phyloP scores from a whole-genome alignment of 2,888 invertebrate genomes.

The Hyposoter didymator region DNA sequence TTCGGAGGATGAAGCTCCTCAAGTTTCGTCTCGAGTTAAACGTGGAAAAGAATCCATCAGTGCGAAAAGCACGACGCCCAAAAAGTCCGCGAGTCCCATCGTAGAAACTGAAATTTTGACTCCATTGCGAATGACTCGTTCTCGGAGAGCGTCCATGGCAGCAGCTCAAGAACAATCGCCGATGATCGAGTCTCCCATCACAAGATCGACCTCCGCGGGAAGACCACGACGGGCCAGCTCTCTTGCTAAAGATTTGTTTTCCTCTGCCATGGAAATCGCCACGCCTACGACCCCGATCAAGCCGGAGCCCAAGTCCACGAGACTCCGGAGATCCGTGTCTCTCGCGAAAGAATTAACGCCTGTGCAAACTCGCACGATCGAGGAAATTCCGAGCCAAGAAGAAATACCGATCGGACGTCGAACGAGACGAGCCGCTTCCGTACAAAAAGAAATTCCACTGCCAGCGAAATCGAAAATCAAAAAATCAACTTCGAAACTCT shows the following conservation, averaged over 20 bases:
- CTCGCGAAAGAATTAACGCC: slow-evolving; percentile 67
- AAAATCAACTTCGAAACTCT: slow-evolving; percentile 58
- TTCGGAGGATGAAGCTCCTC: slow-evolving; percentile 4
- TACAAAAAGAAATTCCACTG: slow-evolving; percentile 72
- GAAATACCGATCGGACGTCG: slow-evolving; percentile 71
- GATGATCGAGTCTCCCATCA: slow-evolving; percentile 26
- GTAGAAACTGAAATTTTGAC: slow-evolving; percentile 50
- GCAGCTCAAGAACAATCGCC: slow-evolving; percentile 65
- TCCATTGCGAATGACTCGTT: slow-evolving; percentile 70
- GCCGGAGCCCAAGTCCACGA: slow-evolving; percentile 25
- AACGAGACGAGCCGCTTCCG: slow-evolving; percentile 73
- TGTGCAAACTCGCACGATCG: slow-evolving; percentile 40
- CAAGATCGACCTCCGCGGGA: slow-evolving; percentile 40
- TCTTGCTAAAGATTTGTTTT: slow-evolving; percentile 70
- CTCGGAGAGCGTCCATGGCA: slow-evolving; percentile 72
- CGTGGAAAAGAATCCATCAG: slow-evolving; percentile 16
- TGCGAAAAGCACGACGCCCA: slow-evolving; percentile 9
- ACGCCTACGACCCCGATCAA: slow-evolving; percentile 25
- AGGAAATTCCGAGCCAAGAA: slow-evolving; percentile 31
- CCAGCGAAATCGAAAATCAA: slow-evolving; percentile 44
- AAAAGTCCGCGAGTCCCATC: neutral
- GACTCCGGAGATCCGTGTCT: slow-evolving; percentile 66
- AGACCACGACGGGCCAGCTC: slow-evolving; percentile 71
- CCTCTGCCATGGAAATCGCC: neutral
- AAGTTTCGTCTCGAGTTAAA: slow-evolving; percentile 23